These are phyloP conservation scores for Drosophila funebris DNA, from an alignment of 1,140 invertebrate species.

Conservation along the genomic window DNA sequence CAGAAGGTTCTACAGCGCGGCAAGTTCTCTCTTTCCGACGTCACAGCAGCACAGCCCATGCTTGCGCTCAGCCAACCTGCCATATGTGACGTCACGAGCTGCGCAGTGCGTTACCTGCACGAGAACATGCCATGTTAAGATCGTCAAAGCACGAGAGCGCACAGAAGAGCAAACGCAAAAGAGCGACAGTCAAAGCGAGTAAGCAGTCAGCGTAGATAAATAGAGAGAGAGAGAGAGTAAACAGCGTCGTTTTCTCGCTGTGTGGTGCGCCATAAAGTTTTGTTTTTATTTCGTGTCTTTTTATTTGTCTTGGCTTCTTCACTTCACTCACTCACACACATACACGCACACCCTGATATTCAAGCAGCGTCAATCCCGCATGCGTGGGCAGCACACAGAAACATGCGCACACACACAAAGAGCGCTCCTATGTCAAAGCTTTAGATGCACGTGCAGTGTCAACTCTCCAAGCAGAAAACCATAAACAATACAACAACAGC, in stretches of 20 bases:
- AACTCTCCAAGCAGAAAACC: constrained; percentile 22
- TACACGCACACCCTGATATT: neutral
- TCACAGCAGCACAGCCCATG: neutral
- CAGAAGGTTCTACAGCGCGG: neutral
- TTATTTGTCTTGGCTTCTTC: constrained; percentile 65
- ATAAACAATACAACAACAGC: constrained; percentile 39
- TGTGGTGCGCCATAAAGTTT: constrained; percentile 48
- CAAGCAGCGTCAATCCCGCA: constrained; percentile 18
- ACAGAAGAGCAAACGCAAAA: neutral
- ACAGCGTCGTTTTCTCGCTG: constrained; percentile 3
- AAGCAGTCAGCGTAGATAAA: neutral
- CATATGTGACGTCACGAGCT: neutral
- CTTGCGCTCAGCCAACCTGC: neutral
- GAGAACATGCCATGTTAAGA: neutral
- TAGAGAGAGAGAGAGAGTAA: constrained; percentile 15
- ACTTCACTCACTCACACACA: constrained; percentile 27
- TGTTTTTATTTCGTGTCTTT: constrained; percentile 56
- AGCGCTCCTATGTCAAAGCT: constrained; percentile 22
- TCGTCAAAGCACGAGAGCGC: neutral
- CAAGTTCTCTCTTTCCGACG: neutral
- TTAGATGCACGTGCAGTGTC: constrained; percentile 59
- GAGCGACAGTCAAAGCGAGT: too few species aligned
- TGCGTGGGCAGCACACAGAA: constrained; percentile 35
- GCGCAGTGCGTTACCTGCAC: constrained; percentile 9
- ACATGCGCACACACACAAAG: neutral